These are phyloP conservation scores for Heliconius hermathena DNA, from an alignment of 1,140 invertebrate species.

Conservation along the genomic window DNA sequence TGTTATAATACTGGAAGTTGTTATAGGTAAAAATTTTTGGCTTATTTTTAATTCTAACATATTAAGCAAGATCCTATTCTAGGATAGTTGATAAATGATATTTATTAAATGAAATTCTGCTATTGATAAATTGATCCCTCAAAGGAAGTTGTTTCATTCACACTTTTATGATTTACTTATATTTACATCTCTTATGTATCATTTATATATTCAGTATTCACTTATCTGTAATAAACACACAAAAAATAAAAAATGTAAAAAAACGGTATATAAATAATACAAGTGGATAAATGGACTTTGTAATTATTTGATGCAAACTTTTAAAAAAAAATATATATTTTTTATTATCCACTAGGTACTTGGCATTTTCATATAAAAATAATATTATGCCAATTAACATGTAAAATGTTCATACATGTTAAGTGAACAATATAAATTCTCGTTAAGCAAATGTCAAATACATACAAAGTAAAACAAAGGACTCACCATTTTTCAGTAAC, in stretches of 20 bases:
- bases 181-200: slow-evolving; percentile 39
- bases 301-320: too few relatives aligned
- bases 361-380: not conserved
- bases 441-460: not conserved
- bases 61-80: slow-evolving; percentile 20
- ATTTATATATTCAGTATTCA: slow-evolving; percentile 17
- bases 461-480: slow-evolving; percentile 57
- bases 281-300: too few relatives aligned
- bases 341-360: too few relatives aligned
- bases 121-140: slow-evolving; percentile 70
- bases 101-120: slow-evolving; percentile 31
- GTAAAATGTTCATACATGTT: not conserved
- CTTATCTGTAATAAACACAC: slow-evolving; percentile 18
- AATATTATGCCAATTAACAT: not conserved
- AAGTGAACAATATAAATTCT: not conserved
- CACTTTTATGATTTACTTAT: slow-evolving; percentile 27
- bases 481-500: slow-evolving; percentile 59
- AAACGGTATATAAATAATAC: not conserved
- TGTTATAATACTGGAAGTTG: slow-evolving; percentile 6
- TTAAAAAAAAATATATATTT: too few relatives aligned
- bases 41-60: slow-evolving; percentile 27
- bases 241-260: not conserved
- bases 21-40: slow-evolving; percentile 23
- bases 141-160: slow-evolving; percentile 56
- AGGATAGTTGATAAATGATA: slow-evolving; percentile 20